Evolutionary conservation across 2,797 vertebrate genomes (phyloP), one percentile per base, ranked within the genome.

Genomic region (Anableps anableps): DNA sequence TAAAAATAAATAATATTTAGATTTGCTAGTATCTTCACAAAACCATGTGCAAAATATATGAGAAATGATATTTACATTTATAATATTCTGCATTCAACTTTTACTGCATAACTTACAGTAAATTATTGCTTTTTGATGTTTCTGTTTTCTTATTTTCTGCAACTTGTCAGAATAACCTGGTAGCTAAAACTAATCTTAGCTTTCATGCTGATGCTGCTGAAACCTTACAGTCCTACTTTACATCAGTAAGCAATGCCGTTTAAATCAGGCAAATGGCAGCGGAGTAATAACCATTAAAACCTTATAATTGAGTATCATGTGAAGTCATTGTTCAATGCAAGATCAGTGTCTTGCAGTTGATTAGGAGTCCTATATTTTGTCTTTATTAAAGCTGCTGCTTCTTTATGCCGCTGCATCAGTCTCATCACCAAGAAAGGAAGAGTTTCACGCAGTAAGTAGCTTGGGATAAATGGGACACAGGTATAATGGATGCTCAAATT

Each of bases 381-480:
- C 17, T 21, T 3, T 10, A 8, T 31, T 31, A 21, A 66, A 47
- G 14, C 23, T 83, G 83, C 79, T 79, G 80, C 82, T 72, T 68
- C 76, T 88, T 68, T 73, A 84, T 71, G 76, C 64, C 70, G 79
- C 76, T 86, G 85, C 66, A 88, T 88, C 81, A 64, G 75, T 86
- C 85, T 79, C 86, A 79, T 82, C 64, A 0, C 80, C 78, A 83
- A 76, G 70, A 83, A 85, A 82, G 79, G 82, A 50, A 17, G 17
- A 50, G 84, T 85, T 50, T 82, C 84, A 81, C 76, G 81, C 84
- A 86, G 83, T 79, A 77, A 41, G 79, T 79, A 72, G 88, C 88
- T 90, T 80, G n/a, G n/a, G n/a, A n/a, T n/a, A n/a, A n/a, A n/a
- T n/a, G n/a, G n/a, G n/a, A n/a, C n/a, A n/a, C n/a, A n/a, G n/a